Percentiles rank a stretch among this genome's conserved stretches.
Conservation (phyloP, 1,140 invertebrate species). For the Aphaenogaster floridana region DNA sequence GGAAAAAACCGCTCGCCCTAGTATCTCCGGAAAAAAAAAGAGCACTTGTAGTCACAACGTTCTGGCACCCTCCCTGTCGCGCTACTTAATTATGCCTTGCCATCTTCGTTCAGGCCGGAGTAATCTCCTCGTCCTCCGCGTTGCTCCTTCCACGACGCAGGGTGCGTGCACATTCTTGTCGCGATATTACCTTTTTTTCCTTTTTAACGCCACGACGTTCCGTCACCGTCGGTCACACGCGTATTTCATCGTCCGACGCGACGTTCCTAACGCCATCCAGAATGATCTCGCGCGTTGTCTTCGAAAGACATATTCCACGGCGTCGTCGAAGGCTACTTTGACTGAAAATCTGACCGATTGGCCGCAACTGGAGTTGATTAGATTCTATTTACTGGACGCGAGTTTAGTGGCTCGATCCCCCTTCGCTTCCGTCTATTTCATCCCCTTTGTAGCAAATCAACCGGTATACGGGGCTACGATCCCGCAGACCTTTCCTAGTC, state of each 20-base stretch:
- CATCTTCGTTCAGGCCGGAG: slow-evolving; percentile 60
- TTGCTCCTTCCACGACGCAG: slow-evolving; percentile 55
- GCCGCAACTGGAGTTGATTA: slow-evolving; percentile 86
- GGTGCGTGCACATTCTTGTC: slow-evolving; percentile 54
- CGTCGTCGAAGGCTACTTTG: slow-evolving; percentile 77
- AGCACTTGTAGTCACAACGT: slow-evolving; percentile 71
- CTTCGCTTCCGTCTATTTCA: slow-evolving; percentile 83
- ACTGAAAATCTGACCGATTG: slow-evolving; percentile 85
- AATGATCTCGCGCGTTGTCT: slow-evolving; percentile 4
- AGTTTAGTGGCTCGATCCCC: slow-evolving; percentile 82
- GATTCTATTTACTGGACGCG: slow-evolving; percentile 86
- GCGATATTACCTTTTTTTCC: slow-evolving; percentile 47
- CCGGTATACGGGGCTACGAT: slow-evolving; percentile 82
- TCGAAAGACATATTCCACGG: slow-evolving; percentile 5
- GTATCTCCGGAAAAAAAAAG: slow-evolving; percentile 10
- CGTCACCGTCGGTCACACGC: slow-evolving; percentile 16
- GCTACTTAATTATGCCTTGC: slow-evolving; percentile 84
- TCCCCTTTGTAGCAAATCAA: slow-evolving; percentile 86
- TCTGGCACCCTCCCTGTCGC: slow-evolving; percentile 77
- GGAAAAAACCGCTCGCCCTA: slow-evolving; percentile 43
- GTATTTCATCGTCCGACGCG: slow-evolving; percentile 21
- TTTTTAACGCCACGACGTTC: slow-evolving; percentile 15
- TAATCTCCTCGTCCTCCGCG: slow-evolving; percentile 44
- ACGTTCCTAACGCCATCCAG: background rate
- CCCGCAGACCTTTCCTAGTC: slow-evolving; percentile 60